A percentile compares a stretch with the other conserved stretches of the same genome.
phyloP scores from a whole-genome alignment of 2,888 invertebrate genomes.

The Clostera curtula region DNA sequence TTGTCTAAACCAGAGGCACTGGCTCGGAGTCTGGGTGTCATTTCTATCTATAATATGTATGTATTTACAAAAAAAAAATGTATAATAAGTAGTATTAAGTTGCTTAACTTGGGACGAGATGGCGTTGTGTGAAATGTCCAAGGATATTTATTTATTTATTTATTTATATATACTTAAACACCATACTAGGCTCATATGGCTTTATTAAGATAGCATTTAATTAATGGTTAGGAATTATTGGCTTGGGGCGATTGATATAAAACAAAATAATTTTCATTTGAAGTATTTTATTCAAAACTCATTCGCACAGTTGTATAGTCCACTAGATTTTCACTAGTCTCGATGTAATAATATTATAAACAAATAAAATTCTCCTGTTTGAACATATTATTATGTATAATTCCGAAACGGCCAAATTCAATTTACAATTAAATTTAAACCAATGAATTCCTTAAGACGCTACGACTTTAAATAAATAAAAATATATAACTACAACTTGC shows the following conservation, averaged over 20 bases:
- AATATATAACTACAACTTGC: constrained; percentile 69
- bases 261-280: constrained; percentile 38
- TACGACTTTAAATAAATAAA: constrained; percentile 72
- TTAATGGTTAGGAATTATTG: no score
- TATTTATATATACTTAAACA: no score
- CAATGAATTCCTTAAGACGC: constrained; percentile 48
- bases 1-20: no score
- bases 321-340: constrained; percentile 51
- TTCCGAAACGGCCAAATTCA: constrained; percentile 36
- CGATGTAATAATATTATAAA: constrained; percentile 53
- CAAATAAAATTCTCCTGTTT: constrained; percentile 39
- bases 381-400: constrained; percentile 31
- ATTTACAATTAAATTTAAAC: constrained; percentile 43
- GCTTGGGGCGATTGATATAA: constrained; percentile 17
- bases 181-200: no score
- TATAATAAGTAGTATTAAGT: no score
- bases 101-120: no score
- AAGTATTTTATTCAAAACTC: constrained; percentile 68
- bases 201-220: no score
- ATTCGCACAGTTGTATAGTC: constrained; percentile 60
- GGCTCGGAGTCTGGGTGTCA: no score
- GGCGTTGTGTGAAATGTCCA: no score
- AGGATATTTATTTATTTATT: no score
- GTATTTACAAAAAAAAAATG: no score
- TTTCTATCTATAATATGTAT: no score